Conservation (phyloP, 2,113 vertebrate genomes). For the Antennarius striatus region DNA sequence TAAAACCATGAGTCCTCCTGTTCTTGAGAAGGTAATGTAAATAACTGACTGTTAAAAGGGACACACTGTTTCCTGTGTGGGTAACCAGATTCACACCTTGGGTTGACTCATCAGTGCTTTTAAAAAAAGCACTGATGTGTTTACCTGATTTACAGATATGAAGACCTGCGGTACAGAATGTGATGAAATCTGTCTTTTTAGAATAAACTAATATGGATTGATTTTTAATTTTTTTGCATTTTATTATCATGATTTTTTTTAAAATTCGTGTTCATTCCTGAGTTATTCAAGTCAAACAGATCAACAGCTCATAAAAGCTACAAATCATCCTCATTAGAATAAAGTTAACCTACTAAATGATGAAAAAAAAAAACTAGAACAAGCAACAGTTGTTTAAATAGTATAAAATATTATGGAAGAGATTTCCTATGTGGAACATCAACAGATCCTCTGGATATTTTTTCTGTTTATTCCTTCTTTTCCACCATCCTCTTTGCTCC, state of each 20-base stretch:
- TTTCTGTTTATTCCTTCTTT: not conserved
- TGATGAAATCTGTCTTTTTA: conserved; percentile 61
- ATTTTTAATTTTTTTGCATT: conserved; percentile 15
- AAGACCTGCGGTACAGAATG: conserved; percentile 33
- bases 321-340: not conserved
- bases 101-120: conserved; percentile 48
- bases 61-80: conserved; percentile 53
- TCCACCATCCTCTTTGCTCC: not conserved
- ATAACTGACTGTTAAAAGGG: conserved; percentile 57
- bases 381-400: no score
- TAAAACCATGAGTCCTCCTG: conserved; percentile 12
- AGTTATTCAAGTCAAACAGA: no score
- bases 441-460: not conserved
- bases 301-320: not conserved
- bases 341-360: not conserved
- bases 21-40: conserved; percentile 14
- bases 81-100: conserved; percentile 34
- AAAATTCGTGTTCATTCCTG: not conserved
- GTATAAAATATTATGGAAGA: no score
- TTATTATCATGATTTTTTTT: not conserved
- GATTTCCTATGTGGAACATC: no score
- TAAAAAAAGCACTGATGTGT: conserved; percentile 34
- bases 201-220: conserved; percentile 65
- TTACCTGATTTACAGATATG: conserved; percentile 59
- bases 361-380: no score